Percentiles rank a stretch among this genome's conserved stretches.
These are phyloP conservation scores for Apostichopus leukothele DNA, from an alignment of 53 echinoderm and acorn worm species.

Conservation along the genomic window DNA sequence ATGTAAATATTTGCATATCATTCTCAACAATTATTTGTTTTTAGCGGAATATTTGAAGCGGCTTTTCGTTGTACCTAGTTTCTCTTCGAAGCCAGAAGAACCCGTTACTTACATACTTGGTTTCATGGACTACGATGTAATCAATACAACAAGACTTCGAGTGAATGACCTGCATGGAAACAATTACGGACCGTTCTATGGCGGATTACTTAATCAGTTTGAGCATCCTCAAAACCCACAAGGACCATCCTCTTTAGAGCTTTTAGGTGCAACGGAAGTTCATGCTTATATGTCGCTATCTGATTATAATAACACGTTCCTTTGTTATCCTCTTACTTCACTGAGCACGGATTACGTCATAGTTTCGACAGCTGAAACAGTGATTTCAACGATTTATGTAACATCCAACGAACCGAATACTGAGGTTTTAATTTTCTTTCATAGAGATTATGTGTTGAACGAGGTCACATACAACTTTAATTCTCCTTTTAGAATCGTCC, in stretches of 20 bases:
- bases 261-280: neutral
- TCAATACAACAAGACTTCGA: neutral
- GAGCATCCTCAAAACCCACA: neutral
- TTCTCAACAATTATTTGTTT: neutral
- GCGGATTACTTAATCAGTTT: neutral
- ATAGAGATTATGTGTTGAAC: neutral
- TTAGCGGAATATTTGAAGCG: neutral
- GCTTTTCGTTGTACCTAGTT: neutral
- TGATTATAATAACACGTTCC: neutral
- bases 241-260: neutral
- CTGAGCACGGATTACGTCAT: neutral
- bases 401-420: neutral
- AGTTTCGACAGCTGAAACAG: neutral
- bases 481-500: neutral
- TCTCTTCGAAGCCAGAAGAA: neutral
- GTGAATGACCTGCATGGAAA: neutral
- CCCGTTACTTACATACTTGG: neutral
- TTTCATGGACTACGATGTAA: neutral
- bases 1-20: too few relatives aligned
- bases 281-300: neutral
- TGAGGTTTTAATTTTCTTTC: neutral
- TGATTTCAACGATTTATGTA: neutral
- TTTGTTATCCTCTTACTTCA: neutral
- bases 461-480: constrained; percentile 3
- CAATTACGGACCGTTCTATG: neutral